Evolutionary conservation across 1,140 invertebrate genomes (phyloP).

Genomic region (Eubasilissa regina): DNA sequence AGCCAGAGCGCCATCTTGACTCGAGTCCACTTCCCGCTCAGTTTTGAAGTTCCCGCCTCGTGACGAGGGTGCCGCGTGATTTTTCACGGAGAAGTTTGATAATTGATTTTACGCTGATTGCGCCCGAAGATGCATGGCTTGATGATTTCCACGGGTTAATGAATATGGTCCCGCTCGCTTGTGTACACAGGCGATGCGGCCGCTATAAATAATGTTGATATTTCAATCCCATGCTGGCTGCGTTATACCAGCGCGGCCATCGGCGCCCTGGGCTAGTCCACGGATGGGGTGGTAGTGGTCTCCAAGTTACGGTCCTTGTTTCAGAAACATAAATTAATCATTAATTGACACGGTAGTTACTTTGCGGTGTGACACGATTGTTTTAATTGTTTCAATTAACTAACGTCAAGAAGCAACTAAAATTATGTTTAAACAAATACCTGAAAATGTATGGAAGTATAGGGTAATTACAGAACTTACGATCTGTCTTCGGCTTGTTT

Average conservation of each 20-base stretch:
- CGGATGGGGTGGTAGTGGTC: too few relatives aligned
- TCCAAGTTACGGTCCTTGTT: not conserved
- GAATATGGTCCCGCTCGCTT: constrained; percentile 21
- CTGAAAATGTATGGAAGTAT: too few relatives aligned
- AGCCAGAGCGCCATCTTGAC: not conserved
- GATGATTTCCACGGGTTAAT: constrained; percentile 32
- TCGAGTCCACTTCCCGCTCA: not conserved
- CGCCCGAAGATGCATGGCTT: constrained; percentile 5
- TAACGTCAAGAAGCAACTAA: too few relatives aligned
- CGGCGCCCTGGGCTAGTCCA: not conserved
- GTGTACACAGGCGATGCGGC: constrained; percentile 47
- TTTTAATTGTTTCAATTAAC: too few relatives aligned
- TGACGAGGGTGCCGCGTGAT: constrained; percentile 18
- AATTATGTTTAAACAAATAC: too few relatives aligned
- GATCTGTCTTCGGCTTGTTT: too few relatives aligned
- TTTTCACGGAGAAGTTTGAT: constrained; percentile 40
- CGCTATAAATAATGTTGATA: constrained; percentile 57
- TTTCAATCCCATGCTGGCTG: constrained; percentile 52
- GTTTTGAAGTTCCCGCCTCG: constrained; percentile 8
- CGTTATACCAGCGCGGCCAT: constrained; percentile 13
- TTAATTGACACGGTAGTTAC: too few relatives aligned
- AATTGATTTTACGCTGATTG: constrained; percentile 39
- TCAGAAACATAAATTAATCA: not conserved
- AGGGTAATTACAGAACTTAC: too few relatives aligned
- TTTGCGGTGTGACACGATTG: too few relatives aligned